Evolutionary conservation across 2,888 invertebrate species (phyloP), one percentile per base, ranked within the genome.

Genomic region (Acleris emargana): DNA sequence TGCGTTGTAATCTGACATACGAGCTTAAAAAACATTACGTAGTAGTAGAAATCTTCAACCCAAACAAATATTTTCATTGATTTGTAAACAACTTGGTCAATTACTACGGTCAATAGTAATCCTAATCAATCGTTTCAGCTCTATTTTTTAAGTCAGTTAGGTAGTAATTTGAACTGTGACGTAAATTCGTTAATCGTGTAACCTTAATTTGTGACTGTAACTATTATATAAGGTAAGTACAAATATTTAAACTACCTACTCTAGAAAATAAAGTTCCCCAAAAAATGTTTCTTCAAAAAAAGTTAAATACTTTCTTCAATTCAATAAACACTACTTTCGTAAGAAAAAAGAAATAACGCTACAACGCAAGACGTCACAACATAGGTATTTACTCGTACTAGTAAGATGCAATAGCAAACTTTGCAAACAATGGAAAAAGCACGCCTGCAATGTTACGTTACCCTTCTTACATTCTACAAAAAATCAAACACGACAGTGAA

Each of bases 401-500:
- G n/a, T n/a, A n/a, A n/a, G n/a, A n/a, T n/a, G 32, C 32, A 32
- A 25, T 32, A 9, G 11, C 11, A 32, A 11, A 32, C 11, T 32
- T 32, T 32, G 32, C 11, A 32, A 58, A 64, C 58, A 58, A 58
- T 53, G 25, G 52, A 52, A 47, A 22, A 28, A 47, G 22, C 53
- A 60, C 32, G 42, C 32, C 42, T 32, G 54, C 59, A 22, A 60
- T 50, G 6, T 13, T 3, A 54, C 43, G 13, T 5, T 9, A 53
- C 43, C 50, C 20, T 64, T 60, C 59, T 54, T 55, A 43, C 16
- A 42, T 3, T 42, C 32, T 42, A 50, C 54, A 50, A 64, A 54
- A 42, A 55, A 54, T 54, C 50, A 45, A 60, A 54, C 50, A 55
- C 59, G 59, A 49, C 43, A 51, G 59, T 60, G 59, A 59, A 64